phyloP scores from a whole-genome alignment of 1,140 invertebrate species.

The Panagrolaimus sp. region DNA sequence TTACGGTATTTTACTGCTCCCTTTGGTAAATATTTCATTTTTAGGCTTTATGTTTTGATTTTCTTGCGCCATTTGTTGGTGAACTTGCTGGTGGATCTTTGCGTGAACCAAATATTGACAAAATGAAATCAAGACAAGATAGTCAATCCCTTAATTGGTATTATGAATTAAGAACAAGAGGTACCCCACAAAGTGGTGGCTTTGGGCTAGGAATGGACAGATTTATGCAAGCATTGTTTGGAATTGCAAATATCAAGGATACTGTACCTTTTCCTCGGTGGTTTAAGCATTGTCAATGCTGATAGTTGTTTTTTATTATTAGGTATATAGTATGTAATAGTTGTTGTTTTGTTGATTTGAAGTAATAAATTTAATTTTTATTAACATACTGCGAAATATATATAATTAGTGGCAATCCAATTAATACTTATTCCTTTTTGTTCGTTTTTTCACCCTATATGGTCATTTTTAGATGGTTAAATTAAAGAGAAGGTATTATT shows the following conservation, averaged over 20 bases:
- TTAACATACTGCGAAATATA: background rate
- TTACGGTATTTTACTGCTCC: slow-evolving; percentile 15
- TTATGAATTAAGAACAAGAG: slow-evolving; percentile 79
- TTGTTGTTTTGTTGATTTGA: background rate
- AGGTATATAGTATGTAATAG: background rate
- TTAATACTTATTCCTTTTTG: too few species aligned
- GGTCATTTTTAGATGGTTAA: slow-evolving; percentile 1
- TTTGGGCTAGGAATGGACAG: slow-evolving; percentile 93
- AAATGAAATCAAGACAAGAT: slow-evolving; percentile 7
- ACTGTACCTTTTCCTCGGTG: slow-evolving; percentile 87
- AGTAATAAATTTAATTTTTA: background rate
- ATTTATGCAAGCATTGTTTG: slow-evolving; percentile 75
- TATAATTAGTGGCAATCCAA: background rate
- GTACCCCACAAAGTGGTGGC: slow-evolving; percentile 79
- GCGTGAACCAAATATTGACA: slow-evolving; percentile 72
- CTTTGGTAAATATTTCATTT: slow-evolving; percentile 15
- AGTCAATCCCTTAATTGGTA: slow-evolving; percentile 66
- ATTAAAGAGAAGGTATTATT: background rate
- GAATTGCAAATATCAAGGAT: slow-evolving; percentile 81
- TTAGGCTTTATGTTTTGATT: slow-evolving; percentile 70
- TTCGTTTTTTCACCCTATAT: background rate
- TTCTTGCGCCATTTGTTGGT: slow-evolving; percentile 78
- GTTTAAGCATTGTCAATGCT: slow-evolving; percentile 72
- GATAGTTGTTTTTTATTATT: slow-evolving; percentile 25
- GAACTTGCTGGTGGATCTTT: slow-evolving; percentile 88